Base-by-base conservation (phyloP, 2,888 invertebrate genomes). In the Oscheius sp. region DNA sequence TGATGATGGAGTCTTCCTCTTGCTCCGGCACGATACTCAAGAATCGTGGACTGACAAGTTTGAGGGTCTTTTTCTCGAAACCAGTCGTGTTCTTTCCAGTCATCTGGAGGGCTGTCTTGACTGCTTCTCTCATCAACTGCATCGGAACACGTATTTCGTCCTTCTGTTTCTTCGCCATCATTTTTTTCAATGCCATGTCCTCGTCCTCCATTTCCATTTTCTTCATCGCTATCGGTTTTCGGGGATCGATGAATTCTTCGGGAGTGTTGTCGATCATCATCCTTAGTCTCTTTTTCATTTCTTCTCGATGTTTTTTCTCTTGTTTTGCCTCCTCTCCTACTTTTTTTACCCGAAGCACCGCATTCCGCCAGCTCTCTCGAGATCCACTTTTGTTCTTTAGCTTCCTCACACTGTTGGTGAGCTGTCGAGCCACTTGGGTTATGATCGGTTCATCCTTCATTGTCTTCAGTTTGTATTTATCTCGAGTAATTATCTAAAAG, bases 11-110 rank as follows among this genome's bases (percentile, higher is more conserved):
- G 9, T 78, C 80, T n/a, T 73, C 75, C 20, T 80, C 80, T 24
- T 81, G 76, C 20, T 83, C 84, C 8, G 83, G 82, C 32, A 82
- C 77, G 22, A 84, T 70, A 12, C 77, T 78, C 70, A 84, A 74
- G 61, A 84, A 69, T 56, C 84, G 64, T 24, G 84, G 84, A 0
- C 84, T 84, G 38, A 72, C 74, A 66, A 80, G 57, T 56, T 80
- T 83, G 67, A 84, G 50, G 1, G 81, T 84, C 67, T 83, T 85
- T 24, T 82, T 74, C 30, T 85, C 83, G 67, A 85, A 85, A 20
- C 72, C 75, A 1, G 83, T 72, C 6, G 78, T 74, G 64, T 84
- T 82, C 64, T 82, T 66, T n/a, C 84, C 84, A 22, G 77, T 76
- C 49, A 85, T 41, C 49, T 70, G 45, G 71, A 82, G 74, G 2